Evolutionary conservation across 2,797 vertebrate species (phyloP).

Genomic region (Taenioides sp.): DNA sequence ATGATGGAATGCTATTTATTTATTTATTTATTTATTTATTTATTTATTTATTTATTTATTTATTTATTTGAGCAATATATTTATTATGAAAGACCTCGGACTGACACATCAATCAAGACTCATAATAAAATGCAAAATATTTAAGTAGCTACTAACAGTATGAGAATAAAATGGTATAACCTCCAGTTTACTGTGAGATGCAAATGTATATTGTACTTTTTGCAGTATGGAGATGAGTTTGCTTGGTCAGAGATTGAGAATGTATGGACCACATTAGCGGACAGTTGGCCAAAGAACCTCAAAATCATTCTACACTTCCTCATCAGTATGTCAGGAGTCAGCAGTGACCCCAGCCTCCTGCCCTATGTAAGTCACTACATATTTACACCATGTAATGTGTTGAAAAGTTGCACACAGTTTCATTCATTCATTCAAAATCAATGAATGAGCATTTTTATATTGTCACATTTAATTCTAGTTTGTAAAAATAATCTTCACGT

Average conservation of each 20-base stretch:
- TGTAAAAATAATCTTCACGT: not conserved
- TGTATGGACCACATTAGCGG: slow-evolving; percentile 97
- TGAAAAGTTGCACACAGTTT: too few relatives aligned
- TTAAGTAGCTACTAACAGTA: not conserved
- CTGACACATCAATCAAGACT: not conserved
- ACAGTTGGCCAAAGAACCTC: slow-evolving; percentile 99
- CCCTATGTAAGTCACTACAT: slow-evolving; percentile 88
- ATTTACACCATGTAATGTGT: not conserved
- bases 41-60: too few relatives aligned
- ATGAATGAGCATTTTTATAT: too few relatives aligned
- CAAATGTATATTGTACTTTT: slow-evolving; percentile 2
- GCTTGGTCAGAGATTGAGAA: slow-evolving; percentile 99
- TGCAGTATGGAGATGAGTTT: slow-evolving; percentile 97
- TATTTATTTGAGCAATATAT: not conserved
- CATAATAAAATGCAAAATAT: too few relatives aligned
- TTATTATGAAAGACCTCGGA: not conserved
- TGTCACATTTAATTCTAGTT: too few relatives aligned
- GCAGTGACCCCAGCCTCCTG: slow-evolving; percentile 96
- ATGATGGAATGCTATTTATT: not conserved
- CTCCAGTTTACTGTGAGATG: not conserved
- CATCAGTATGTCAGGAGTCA: slow-evolving; percentile 97
- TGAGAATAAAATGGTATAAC: not conserved
- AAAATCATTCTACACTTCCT: slow-evolving; percentile 98
- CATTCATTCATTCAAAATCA: too few relatives aligned
- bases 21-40: not conserved